phyloP scores from a whole-genome alignment of 2,113 vertebrate genomes.

The Toxotes chatareus region DNA sequence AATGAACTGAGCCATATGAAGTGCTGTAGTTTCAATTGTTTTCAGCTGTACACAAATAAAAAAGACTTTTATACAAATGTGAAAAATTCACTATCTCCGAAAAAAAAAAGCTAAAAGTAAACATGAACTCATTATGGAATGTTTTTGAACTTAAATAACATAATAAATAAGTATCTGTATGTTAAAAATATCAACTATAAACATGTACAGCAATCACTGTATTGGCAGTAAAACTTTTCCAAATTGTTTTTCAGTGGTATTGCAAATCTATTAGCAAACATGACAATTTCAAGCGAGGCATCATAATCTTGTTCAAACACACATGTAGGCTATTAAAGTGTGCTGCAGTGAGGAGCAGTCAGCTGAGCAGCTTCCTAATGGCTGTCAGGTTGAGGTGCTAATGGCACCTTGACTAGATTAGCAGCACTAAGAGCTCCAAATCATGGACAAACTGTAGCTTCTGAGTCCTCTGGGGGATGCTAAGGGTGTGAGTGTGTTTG shows the following conservation, averaged over 20 bases:
- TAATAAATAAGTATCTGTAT: not conserved
- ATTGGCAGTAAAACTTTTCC: not conserved
- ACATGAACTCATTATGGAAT: not conserved
- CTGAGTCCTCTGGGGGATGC: constrained; percentile 39
- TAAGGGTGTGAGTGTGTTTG: constrained; percentile 39
- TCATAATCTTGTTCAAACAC: constrained; percentile 22
- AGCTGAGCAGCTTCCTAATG: constrained; percentile 67
- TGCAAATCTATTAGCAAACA: not conserved
- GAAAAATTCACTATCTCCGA: not conserved
- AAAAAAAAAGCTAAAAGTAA: not conserved
- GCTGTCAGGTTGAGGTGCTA: constrained; percentile 67
- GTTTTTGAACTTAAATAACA: not conserved
- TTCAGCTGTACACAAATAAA: not conserved
- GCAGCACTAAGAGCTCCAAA: constrained; percentile 64
- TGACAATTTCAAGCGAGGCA: constrained; percentile 4
- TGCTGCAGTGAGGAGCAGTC: constrained; percentile 18
- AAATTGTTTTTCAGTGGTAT: not conserved
- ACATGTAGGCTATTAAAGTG: constrained; percentile 23
- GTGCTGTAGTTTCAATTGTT: not conserved
- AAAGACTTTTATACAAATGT: not conserved
- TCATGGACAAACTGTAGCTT: constrained; percentile 50
- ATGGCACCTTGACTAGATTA: constrained; percentile 78
- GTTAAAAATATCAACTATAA: not conserved
- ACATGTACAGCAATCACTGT: not conserved
- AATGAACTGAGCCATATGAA: not conserved